These are phyloP conservation scores for Columba livia DNA, from an alignment of 2,113 vertebrate species.

Conservation along the genomic window DNA sequence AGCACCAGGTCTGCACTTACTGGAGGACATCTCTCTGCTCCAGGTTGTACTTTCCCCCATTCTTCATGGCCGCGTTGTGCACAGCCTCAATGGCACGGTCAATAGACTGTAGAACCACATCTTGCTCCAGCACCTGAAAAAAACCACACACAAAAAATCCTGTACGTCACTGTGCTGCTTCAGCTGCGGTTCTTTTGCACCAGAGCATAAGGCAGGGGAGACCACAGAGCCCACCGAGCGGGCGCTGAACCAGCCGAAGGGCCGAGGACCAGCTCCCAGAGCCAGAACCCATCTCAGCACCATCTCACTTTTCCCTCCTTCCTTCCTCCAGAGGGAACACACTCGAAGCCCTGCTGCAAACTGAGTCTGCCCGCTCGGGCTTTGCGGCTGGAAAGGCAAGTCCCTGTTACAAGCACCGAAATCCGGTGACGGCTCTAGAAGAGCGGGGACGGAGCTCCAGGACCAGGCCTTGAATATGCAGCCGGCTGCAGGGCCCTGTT, in stretches of 20 bases:
- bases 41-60: conserved; percentile 96
- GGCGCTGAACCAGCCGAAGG: rapidly evolving
- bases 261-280: background rate
- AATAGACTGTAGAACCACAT: conserved; percentile 95
- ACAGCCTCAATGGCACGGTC: conserved; percentile 96
- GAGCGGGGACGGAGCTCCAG: background rate
- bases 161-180: background rate
- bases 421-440: background rate
- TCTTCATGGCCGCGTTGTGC: conserved; percentile 94
- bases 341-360: background rate
- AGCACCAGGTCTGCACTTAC: conserved; percentile 75
- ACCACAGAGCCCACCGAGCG: background rate
- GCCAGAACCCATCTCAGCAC: background rate
- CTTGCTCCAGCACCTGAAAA: conserved; percentile 90
- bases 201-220: background rate
- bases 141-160: background rate
- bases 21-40: conserved; percentile 96
- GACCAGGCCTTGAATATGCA: background rate
- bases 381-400: background rate
- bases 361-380: background rate
- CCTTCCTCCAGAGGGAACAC: background rate
- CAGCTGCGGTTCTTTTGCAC: background rate
- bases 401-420: background rate
- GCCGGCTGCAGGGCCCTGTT: background rate
- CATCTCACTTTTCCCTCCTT: background rate